Evolutionary conservation across 2,888 invertebrate species (phyloP).

Genomic region (Automeris io): DNA sequence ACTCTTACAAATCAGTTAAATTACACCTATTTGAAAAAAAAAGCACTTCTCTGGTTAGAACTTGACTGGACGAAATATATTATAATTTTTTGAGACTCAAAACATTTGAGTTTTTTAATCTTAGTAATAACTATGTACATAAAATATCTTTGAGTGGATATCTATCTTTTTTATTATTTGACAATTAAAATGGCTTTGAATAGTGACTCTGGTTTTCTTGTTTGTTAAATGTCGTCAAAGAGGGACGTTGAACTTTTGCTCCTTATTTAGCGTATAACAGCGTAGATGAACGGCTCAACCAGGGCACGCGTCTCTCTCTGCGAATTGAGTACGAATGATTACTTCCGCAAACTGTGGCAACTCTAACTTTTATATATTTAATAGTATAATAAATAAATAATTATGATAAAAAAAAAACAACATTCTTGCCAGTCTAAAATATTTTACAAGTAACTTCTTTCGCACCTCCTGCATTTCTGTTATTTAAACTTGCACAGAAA

Average conservation of each 20-base stretch:
- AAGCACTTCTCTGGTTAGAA: too few species aligned
- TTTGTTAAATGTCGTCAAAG: constrained; percentile 39
- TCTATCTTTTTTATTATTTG: neutral
- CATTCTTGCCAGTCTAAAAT: too few species aligned
- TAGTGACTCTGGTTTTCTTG: constrained; percentile 52
- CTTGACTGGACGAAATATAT: too few species aligned
- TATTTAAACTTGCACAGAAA: too few species aligned
- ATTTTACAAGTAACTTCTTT: too few species aligned
- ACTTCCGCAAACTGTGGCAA: constrained; percentile 59
- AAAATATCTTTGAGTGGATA: neutral
- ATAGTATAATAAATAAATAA: too few species aligned
- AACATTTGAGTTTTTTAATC: neutral
- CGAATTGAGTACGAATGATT: constrained; percentile 56
- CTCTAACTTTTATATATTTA: constrained; percentile 23
- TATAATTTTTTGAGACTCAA: too few species aligned
- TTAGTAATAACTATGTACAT: neutral
- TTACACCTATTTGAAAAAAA: too few species aligned
- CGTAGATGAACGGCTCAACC: constrained; percentile 65
- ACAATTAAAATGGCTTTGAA: too few species aligned
- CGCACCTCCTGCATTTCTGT: too few species aligned
- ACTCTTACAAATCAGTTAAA: too few species aligned
- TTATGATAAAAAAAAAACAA: too few species aligned
- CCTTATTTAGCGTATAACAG: constrained; percentile 76
- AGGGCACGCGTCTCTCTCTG: constrained; percentile 45
- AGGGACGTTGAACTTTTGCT: constrained; percentile 73